Evolutionary conservation across 2,797 vertebrate genomes (phyloP).

Genomic region (Diplodus puntazzo): DNA sequence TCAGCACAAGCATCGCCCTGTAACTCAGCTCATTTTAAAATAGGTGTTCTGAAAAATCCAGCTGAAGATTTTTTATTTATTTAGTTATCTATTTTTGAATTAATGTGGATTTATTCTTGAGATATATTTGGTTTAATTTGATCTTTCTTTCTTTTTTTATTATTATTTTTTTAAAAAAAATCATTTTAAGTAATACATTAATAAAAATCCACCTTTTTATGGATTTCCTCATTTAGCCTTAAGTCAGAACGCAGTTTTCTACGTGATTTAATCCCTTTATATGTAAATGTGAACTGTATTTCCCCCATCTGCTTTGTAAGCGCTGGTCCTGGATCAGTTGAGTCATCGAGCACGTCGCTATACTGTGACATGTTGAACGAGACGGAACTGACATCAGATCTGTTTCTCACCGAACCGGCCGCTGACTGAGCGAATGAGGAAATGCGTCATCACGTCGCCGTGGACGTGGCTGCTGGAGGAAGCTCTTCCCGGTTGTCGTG

Average conservation of each 20-base stretch:
- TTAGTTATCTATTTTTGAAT: not conserved
- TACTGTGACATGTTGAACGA: fast-evolving
- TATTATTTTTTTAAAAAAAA: not conserved
- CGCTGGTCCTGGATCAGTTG: conserved; percentile 46
- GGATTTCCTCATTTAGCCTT: not conserved
- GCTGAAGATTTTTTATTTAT: not conserved
- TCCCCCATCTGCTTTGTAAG: not conserved
- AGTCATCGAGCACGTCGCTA: not conserved
- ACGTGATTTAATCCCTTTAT: not conserved
- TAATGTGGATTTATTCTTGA: not conserved
- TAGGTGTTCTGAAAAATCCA: not conserved
- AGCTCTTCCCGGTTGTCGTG: conserved; percentile 52
- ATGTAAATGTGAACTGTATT: not conserved
- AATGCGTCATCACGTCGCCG: conserved; percentile 59
- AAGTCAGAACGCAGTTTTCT: not conserved
- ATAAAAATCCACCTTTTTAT: not conserved
- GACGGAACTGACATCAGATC: conserved; percentile 52
- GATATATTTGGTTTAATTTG: too few species aligned
- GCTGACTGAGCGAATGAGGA: conserved; percentile 11
- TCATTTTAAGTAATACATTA: not conserved
- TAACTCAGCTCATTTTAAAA: conserved; percentile 30
- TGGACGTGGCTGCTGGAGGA: conserved; percentile 55
- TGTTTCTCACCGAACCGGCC: not conserved
- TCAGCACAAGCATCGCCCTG: conserved; percentile 55
- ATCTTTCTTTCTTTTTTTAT: not conserved